These are phyloP conservation scores for Oscheius sp. DNA, from an alignment of 1,140 invertebrate genomes.

Conservation along the genomic window DNA sequence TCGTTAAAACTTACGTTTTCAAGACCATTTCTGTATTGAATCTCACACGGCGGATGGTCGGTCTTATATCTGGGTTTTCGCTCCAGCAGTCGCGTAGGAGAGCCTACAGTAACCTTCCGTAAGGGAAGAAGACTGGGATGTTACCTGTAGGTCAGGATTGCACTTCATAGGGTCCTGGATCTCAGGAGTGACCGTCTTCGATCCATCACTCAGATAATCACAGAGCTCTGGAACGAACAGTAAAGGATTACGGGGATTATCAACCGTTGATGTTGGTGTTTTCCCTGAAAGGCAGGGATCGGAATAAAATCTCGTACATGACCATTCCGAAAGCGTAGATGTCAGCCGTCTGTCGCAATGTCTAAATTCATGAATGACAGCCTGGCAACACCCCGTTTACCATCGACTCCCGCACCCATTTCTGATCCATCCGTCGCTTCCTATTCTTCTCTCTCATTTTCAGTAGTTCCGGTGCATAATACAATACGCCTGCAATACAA, in stretches of 20 bases:
- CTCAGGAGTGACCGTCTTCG: constrained; percentile 47
- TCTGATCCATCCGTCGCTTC: constrained; percentile 37
- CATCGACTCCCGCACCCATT: constrained; percentile 35
- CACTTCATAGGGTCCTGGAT: constrained; percentile 55
- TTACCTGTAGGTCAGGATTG: constrained; percentile 50
- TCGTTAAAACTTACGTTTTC: constrained; percentile 43
- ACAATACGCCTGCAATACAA: constrained; percentile 26
- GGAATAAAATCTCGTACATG: constrained; percentile 60
- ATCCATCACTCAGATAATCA: constrained; percentile 46
- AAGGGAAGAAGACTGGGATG: neutral
- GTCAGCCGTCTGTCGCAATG: constrained; percentile 49
- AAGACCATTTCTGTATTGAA: constrained; percentile 56
- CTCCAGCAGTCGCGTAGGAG: constrained; percentile 57
- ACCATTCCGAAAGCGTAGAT: constrained; percentile 60
- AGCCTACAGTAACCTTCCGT: constrained; percentile 15
- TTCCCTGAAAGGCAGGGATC: constrained; percentile 49
- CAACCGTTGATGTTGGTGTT: constrained; percentile 47
- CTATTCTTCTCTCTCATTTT: constrained; percentile 38
- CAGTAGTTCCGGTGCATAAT: constrained; percentile 38
- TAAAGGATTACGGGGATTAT: neutral
- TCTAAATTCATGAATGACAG: neutral
- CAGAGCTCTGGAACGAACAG: constrained; percentile 40
- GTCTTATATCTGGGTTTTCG: constrained; percentile 58
- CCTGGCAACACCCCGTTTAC: neutral
- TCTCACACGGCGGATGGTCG: constrained; percentile 55